Conservation (phyloP, 2,888 invertebrate species). For the Diogma glabrata region DNA sequence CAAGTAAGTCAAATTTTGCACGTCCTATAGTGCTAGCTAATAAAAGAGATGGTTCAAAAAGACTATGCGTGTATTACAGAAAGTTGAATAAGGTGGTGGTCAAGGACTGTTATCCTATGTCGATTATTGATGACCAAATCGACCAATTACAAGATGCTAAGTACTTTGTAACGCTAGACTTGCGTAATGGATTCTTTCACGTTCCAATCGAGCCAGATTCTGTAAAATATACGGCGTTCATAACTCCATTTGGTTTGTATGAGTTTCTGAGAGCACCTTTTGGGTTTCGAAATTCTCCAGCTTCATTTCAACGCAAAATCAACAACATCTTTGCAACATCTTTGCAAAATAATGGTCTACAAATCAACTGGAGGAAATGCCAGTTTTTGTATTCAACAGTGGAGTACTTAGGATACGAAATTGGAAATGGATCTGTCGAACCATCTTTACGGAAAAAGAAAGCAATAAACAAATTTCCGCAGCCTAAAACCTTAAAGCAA, state of each 20-base stretch:
- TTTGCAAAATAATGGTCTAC: neutral
- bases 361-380: neutral
- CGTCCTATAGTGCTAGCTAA: neutral
- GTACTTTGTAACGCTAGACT: too few relatives aligned
- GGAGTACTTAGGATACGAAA: too few relatives aligned
- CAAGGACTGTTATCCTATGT: slow-evolving; percentile 26
- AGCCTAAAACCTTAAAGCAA: too few relatives aligned
- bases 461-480: too few relatives aligned
- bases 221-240: slow-evolving; percentile 14
- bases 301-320: neutral
- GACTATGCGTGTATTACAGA: neutral
- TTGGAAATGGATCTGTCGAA: too few relatives aligned
- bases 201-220: slow-evolving; percentile 22
- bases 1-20: neutral
- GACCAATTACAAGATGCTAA: too few relatives aligned
- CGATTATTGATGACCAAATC: slow-evolving; percentile 29
- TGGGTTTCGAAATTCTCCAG: neutral
- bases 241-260: slow-evolving; percentile 9
- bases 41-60: neutral
- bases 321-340: neutral
- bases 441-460: too few relatives aligned
- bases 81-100: slow-evolving; percentile 16
- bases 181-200: slow-evolving; percentile 28
- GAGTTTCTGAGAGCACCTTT: neutral
- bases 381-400: too few relatives aligned